These are phyloP conservation scores for Lithosia quadra DNA, from an alignment of 2,888 invertebrate genomes.

Conservation along the genomic window DNA sequence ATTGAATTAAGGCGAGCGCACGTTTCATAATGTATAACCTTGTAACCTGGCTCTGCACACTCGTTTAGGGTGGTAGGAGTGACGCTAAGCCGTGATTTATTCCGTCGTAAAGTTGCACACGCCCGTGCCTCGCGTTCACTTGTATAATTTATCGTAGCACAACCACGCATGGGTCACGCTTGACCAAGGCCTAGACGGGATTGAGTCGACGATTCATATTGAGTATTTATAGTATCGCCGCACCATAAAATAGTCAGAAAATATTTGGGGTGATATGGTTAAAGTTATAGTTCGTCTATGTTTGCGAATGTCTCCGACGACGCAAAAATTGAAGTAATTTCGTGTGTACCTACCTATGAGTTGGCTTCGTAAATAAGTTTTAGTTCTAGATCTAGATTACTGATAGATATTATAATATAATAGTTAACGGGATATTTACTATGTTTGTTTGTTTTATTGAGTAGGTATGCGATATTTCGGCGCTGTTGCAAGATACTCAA, in stretches of 20 bases:
- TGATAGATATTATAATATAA: no score
- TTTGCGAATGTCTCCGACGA: background rate
- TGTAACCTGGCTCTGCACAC: conserved; percentile 56
- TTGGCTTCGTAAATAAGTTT: background rate
- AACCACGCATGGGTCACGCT: conserved; percentile 66
- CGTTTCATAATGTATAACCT: conserved; percentile 60
- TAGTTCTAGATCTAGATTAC: background rate
- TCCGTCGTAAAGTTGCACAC: conserved; percentile 80
- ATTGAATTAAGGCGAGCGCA: conserved; percentile 53
- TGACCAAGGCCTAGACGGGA: conserved; percentile 74
- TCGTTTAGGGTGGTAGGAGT: conserved; percentile 66
- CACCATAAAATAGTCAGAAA: conserved; percentile 41
- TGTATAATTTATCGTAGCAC: conserved; percentile 81
- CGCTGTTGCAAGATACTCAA: no score
- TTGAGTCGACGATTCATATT: conserved; percentile 65
- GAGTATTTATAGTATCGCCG: conserved; percentile 54
- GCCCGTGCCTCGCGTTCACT: conserved; percentile 81
- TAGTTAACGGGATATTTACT: no score
- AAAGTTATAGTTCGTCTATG: background rate
- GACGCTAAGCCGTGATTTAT: conserved; percentile 79
- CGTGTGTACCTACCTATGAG: background rate
- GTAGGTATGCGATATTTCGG: no score
- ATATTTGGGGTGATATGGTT: conserved; percentile 23
- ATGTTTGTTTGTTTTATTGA: no score
- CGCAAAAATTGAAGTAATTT: background rate